Evolutionary conservation across 2,797 vertebrate genomes (phyloP).

Genomic region (Fistularia commersonii): DNA sequence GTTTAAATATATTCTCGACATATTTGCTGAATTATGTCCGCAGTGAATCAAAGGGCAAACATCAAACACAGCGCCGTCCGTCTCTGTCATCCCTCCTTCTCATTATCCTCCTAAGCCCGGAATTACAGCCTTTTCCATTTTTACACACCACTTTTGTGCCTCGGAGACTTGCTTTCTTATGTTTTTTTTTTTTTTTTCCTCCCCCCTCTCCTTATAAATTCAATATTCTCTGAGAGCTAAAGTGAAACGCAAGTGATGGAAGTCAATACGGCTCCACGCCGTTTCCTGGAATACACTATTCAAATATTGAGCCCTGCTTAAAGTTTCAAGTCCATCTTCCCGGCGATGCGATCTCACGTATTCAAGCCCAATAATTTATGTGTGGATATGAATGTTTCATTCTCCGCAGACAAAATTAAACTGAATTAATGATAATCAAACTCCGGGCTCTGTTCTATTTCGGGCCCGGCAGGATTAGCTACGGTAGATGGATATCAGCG

Average conservation of each 20-base stretch:
- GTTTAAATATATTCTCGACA: no score
- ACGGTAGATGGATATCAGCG: conserved; percentile 10
- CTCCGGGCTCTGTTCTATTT: conserved; percentile 51
- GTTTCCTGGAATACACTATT: conserved; percentile 58
- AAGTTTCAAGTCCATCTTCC: conserved; percentile 58
- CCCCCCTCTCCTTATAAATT: conserved; percentile 23
- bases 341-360: conserved; percentile 52
- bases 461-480: conserved; percentile 26
- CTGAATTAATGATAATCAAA: conserved; percentile 69
- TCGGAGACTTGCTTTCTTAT: conserved; percentile 36
- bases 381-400: conserved; percentile 74
- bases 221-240: conserved; percentile 48
- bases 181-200: no score
- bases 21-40: no score
- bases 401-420: conserved; percentile 69
- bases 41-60: conserved; percentile 7
- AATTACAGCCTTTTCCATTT: conserved; percentile 38
- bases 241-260: conserved; percentile 54
- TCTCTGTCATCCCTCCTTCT: conserved; percentile 14
- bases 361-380: conserved; percentile 66
- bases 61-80: neutral
- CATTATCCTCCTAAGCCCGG: conserved; percentile 25
- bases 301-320: conserved; percentile 64
- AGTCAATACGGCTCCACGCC: conserved; percentile 52
- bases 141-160: conserved; percentile 32